Base-by-base conservation (phyloP, 1,140 invertebrate species). In the Araneus ventricosus region DNA sequence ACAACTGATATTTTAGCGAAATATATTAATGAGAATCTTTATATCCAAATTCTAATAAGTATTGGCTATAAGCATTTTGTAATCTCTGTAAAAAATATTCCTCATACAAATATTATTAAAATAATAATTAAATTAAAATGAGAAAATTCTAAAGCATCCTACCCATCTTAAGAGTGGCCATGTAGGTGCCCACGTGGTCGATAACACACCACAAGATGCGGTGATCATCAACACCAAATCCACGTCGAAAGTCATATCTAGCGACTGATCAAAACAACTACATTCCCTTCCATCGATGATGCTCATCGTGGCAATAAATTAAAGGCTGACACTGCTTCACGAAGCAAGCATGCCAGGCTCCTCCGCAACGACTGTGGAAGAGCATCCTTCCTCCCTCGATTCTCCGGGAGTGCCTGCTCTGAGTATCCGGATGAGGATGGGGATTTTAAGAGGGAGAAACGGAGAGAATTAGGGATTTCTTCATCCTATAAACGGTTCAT, bases 111-210 rank as follows among this genome's bases (percentile, higher is more conserved):
- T 57, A 57, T 10, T 57, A 57, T 57, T 57, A 10, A 17, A 17
- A 57, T 57, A 10, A 57, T 57, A 17, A 57, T 10, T 57, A 57
- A 10, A 57, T 57, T 57, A 10, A 0, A 57, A 10, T 57, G 52
- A 57, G 52, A 10, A 57, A 57, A 57, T 10, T n/a, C n/a, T n/a
- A n/a, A n/a, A n/a, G n/a, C n/a, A n/a, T n/a, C n/a, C n/a, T n/a
- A n/a, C n/a, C n/a, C n/a, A n/a, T n/a, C n/a, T n/a, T n/a, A n/a
- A n/a, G n/a, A n/a, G n/a, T n/a, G n/a, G n/a, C n/a, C n/a, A n/a
- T n/a, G n/a, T n/a, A n/a, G n/a, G 37, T 10, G 22, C 1, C 88
- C 88, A 89, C 88, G 88, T 89, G 88, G 63, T 30, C 88, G 67
- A 70, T 34, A 30, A 20, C 67, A 27, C 67, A 45, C 37, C 88